A percentile compares a stretch with the other conserved stretches of the same genome.
Conservation (phyloP, 2,888 invertebrate species). For the Sarcophaga caerulescens region DNA sequence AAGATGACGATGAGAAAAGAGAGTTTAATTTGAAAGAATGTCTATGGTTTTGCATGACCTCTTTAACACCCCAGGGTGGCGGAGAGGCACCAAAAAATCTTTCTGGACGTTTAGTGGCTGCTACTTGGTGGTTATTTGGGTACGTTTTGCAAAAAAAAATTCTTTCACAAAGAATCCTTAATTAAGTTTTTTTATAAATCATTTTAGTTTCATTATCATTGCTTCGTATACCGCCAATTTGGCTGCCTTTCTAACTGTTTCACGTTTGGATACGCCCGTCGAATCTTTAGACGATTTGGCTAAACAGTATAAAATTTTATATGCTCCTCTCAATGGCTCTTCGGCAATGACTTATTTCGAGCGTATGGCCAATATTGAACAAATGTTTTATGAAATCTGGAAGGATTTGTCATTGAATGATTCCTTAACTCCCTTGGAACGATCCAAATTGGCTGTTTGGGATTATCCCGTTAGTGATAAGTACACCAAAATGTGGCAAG, state of each 20-base stretch:
- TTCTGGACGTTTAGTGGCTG: constrained; percentile 96
- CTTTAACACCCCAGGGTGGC: constrained; percentile 96
- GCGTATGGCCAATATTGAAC: constrained; percentile 97
- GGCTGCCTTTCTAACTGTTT: constrained; percentile 97
- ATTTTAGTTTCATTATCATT: constrained; percentile 94
- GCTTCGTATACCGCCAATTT: constrained; percentile 99
- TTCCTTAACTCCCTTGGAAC: constrained; percentile 92
- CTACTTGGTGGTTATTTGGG: constrained; percentile 99
- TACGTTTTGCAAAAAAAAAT: constrained; percentile 71
- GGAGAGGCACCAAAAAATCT: constrained; percentile 98
- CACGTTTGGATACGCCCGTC: constrained; percentile 94
- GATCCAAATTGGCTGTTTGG: constrained; percentile 98
- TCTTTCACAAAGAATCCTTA: neutral
- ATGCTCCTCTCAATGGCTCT: constrained; percentile 94
- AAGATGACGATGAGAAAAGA: constrained; percentile 95
- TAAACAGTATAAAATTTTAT: constrained; percentile 97
- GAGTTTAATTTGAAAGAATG: constrained; percentile 98
- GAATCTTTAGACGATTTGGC: constrained; percentile 96
- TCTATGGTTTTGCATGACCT: constrained; percentile 99
- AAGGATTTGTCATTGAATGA: constrained; percentile 98
- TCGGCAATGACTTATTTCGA: constrained; percentile 96
- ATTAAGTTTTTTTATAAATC: too few relatives aligned
- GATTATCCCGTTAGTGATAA: constrained; percentile 99
- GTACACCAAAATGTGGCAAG: constrained; percentile 99
- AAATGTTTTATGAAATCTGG: constrained; percentile 98